A percentile compares a stretch with the other conserved stretches of the same genome.
These are phyloP conservation scores for Atrina japonica DNA, from an alignment of 2,888 invertebrate genomes.

Conservation along the genomic window DNA sequence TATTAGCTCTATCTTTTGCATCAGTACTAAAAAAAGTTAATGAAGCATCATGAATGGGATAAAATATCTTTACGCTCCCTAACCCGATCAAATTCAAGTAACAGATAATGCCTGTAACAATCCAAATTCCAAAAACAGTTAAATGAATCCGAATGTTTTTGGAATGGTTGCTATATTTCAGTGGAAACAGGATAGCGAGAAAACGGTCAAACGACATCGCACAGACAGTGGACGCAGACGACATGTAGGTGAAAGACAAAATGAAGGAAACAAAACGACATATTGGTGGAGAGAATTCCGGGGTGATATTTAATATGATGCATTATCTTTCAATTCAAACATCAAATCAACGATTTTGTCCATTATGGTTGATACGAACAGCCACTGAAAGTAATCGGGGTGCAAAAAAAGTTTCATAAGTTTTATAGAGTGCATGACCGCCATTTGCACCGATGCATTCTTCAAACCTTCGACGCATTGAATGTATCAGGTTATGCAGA, in stretches of 20 bases:
- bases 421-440: no score
- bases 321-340: no score
- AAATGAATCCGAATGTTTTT: background rate
- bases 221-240: constrained; percentile 13
- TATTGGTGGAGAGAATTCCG: background rate
- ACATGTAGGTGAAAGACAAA: constrained; percentile 4
- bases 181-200: constrained; percentile 17
- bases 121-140: constrained; percentile 8
- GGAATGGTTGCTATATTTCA: background rate
- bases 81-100: constrained; percentile 2
- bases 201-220: constrained; percentile 23
- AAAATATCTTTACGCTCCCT: background rate
- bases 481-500: no score
- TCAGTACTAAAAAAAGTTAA: background rate
- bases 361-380: no score
- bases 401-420: no score
- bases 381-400: no score
- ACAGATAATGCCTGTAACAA: constrained; percentile 16
- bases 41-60: constrained; percentile 19
- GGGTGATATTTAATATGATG: constrained; percentile 2
- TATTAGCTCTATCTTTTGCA: background rate
- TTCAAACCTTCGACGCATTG: no score
- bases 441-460: no score
- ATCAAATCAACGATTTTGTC: no score
- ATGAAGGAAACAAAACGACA: constrained; percentile 20